These are phyloP conservation scores for Neuroscelio doddi DNA, from an alignment of 2,888 invertebrate genomes.

Conservation along the genomic window DNA sequence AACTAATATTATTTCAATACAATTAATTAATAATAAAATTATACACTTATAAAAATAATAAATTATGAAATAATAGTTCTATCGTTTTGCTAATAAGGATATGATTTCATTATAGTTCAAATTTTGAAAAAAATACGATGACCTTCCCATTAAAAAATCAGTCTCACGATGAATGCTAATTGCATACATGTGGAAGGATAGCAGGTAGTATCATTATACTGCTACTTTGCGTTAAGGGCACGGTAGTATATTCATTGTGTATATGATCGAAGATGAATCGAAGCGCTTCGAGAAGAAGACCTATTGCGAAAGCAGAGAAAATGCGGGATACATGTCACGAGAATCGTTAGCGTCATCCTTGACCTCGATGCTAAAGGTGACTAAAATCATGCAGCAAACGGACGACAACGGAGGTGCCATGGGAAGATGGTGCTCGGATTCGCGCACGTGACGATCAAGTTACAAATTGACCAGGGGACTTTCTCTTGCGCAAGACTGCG, in stretches of 20 bases:
- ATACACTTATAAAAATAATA: too few species aligned
- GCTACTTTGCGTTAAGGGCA: conserved; percentile 34
- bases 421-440: background rate
- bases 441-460: background rate
- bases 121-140: conserved; percentile 34
- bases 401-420: conserved; percentile 9
- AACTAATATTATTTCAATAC: too few species aligned
- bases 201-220: conserved; percentile 23
- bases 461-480: background rate
- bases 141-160: conserved; percentile 36
- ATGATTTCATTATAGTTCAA: conserved; percentile 11
- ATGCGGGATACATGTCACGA: conserved; percentile 51
- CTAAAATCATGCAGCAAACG: conserved; percentile 45
- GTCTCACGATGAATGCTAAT: conserved; percentile 29
- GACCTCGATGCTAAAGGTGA: conserved; percentile 64
- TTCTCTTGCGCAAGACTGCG: too few species aligned
- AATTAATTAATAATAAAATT: too few species aligned
- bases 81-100: conserved; percentile 22
- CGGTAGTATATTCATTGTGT: conserved; percentile 20
- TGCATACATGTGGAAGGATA: conserved; percentile 13
- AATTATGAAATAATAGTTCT: too few species aligned
- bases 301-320: conserved; percentile 66
- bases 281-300: conserved; percentile 50
- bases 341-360: conserved; percentile 57
- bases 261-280: conserved; percentile 45